Conservation (phyloP, 1,140 invertebrate species). For the Drosophila subpulchrella region DNA sequence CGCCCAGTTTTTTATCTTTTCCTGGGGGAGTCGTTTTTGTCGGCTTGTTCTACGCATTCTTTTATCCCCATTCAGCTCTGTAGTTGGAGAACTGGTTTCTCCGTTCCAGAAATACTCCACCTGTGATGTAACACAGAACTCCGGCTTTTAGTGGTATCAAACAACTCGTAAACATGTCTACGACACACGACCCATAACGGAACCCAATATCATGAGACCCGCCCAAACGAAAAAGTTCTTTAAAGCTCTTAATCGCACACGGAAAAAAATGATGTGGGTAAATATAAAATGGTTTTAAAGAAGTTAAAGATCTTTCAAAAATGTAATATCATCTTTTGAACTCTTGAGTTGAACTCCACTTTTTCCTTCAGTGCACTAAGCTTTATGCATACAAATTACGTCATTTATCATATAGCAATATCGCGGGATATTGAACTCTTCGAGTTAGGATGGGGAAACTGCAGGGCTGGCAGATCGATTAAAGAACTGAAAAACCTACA, state of each 20-base stretch:
- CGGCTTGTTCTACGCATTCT: conserved; percentile 31
- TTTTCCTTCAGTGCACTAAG: conserved; percentile 11
- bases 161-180: conserved; percentile 39
- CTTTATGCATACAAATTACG: conserved; percentile 57
- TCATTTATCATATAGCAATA: conserved; percentile 38
- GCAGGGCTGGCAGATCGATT: conserved; percentile 18
- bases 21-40: conserved; percentile 20
- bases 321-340: not conserved
- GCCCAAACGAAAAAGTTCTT: conserved; percentile 30
- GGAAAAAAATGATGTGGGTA: not conserved
- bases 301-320: not conserved
- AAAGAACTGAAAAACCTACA: conserved; percentile 20
- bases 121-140: conserved; percentile 42
- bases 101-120: conserved; percentile 19
- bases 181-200: conserved; percentile 40
- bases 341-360: not conserved
- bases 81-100: conserved; percentile 45
- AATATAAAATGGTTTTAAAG: too few species aligned
- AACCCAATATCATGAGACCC: conserved; percentile 28
- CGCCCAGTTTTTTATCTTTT: conserved; percentile 5
- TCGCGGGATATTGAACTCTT: conserved; percentile 58
- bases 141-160: conserved; percentile 6
- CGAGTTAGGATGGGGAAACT: not conserved
- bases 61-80: conserved; percentile 36
- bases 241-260: conserved; percentile 8